Conservation (phyloP, 1,140 invertebrate genomes). For the Pectinophora gossypiella region DNA sequence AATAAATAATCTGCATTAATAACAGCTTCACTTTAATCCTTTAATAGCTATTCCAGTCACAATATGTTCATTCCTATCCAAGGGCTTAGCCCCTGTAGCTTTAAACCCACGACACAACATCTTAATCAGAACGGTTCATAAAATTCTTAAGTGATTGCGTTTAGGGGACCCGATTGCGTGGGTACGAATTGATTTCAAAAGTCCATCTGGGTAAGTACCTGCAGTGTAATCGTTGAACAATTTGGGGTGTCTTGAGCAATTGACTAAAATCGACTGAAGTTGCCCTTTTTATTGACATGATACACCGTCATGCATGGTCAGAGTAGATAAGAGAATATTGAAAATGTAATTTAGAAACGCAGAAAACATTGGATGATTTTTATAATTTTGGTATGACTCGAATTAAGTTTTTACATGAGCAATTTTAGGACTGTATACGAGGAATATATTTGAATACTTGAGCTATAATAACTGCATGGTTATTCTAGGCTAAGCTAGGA, state of each 20-base stretch:
- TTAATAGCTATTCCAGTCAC: slow-evolving; percentile 65
- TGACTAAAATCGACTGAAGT: background rate
- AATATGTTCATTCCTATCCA: slow-evolving; percentile 42
- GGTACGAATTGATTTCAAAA: slow-evolving; percentile 61
- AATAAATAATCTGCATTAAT: background rate
- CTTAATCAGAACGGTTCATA: slow-evolving; percentile 73
- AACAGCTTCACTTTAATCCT: slow-evolving; percentile 48
- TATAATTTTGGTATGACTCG: too few relatives aligned
- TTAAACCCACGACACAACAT: slow-evolving; percentile 67
- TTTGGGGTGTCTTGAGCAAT: slow-evolving; percentile 15
- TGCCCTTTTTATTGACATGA: background rate
- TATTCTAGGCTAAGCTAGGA: too few relatives aligned
- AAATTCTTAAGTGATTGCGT: slow-evolving; percentile 72
- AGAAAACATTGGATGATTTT: too few relatives aligned
- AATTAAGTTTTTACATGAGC: too few relatives aligned
- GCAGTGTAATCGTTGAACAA: slow-evolving; percentile 29
- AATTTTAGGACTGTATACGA: too few relatives aligned
- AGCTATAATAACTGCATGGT: too few relatives aligned
- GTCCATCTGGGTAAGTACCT: slow-evolving; percentile 56
- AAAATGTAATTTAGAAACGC: too few relatives aligned
- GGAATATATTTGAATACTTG: too few relatives aligned
- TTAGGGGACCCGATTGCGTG: slow-evolving; percentile 54
- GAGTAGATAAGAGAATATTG: too few relatives aligned
- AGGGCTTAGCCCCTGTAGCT: background rate
- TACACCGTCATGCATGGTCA: too few relatives aligned